These are phyloP conservation scores for Pangasius mekongensis DNA, from an alignment of 2,797 vertebrate genomes.

Conservation along the genomic window DNA sequence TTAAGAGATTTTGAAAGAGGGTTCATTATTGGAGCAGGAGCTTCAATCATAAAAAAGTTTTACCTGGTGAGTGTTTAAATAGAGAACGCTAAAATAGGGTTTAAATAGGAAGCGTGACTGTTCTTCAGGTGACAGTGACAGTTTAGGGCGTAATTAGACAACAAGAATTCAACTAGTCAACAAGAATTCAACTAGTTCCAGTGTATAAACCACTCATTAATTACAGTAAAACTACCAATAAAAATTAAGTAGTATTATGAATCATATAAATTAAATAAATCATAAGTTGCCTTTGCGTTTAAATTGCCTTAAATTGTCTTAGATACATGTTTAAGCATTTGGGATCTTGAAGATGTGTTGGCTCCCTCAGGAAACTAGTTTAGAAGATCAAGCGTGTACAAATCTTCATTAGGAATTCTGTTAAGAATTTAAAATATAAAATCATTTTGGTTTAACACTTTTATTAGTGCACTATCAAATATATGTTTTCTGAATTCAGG, in stretches of 20 bases:
- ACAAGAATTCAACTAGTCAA: neutral
- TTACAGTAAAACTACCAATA: neutral
- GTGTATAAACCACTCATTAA: neutral
- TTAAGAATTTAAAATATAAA: neutral
- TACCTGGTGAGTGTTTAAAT: neutral
- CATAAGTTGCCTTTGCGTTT: neutral
- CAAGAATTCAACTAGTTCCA: neutral
- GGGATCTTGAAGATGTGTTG: neutral
- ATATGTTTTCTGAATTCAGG: neutral
- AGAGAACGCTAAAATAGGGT: neutral
- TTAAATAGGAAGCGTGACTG: neutral
- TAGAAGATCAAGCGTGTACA: neutral
- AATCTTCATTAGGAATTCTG: neutral
- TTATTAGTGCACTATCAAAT: neutral
- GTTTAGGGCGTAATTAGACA: neutral
- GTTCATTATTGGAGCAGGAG: neutral
- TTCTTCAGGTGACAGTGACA: neutral
- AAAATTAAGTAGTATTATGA: neutral
- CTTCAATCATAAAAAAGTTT: neutral
- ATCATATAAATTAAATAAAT: neutral
- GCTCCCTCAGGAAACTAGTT: neutral
- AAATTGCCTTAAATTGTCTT: neutral
- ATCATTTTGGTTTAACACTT: neutral
- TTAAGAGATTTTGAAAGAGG: neutral
- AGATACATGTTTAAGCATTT: neutral